These are phyloP conservation scores for Hipposideros armiger DNA, from an alignment of 2,113 vertebrate genomes.

Conservation along the genomic window DNA sequence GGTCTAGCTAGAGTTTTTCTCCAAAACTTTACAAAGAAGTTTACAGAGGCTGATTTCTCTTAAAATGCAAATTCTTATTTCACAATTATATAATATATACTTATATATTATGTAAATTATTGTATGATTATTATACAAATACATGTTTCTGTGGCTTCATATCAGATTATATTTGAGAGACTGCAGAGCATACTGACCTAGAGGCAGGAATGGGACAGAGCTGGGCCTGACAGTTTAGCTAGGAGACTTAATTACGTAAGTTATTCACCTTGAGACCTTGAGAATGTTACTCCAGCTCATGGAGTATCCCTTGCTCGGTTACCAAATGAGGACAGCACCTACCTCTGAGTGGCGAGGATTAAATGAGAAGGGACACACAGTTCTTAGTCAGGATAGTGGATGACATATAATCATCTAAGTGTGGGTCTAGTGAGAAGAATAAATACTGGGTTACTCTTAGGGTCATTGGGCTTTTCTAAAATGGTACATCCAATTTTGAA, in stretches of 20 bases:
- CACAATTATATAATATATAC: background rate
- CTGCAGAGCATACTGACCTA: background rate
- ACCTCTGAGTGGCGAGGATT: background rate
- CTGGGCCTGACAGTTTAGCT: background rate
- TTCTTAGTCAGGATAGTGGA: background rate
- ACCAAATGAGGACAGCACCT: background rate
- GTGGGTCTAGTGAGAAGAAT: background rate
- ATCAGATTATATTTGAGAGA: background rate
- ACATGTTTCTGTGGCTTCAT: background rate
- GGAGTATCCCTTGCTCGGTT: background rate
- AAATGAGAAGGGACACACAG: background rate
- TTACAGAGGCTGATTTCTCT: slow-evolving; percentile 2
- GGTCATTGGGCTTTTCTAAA: background rate
- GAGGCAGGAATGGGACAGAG: background rate
- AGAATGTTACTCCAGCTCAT: background rate
- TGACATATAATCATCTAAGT: background rate
- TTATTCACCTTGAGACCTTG: background rate
- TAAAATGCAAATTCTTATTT: slow-evolving; percentile 23
- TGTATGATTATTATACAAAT: background rate
- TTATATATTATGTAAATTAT: background rate
- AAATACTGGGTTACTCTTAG: background rate
- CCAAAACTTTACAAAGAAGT: background rate
- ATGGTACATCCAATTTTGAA: background rate
- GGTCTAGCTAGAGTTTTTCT: background rate
- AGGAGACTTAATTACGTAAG: background rate